These are phyloP conservation scores for Micoletzkya japonica DNA, from an alignment of 2,888 invertebrate species.

Conservation along the genomic window DNA sequence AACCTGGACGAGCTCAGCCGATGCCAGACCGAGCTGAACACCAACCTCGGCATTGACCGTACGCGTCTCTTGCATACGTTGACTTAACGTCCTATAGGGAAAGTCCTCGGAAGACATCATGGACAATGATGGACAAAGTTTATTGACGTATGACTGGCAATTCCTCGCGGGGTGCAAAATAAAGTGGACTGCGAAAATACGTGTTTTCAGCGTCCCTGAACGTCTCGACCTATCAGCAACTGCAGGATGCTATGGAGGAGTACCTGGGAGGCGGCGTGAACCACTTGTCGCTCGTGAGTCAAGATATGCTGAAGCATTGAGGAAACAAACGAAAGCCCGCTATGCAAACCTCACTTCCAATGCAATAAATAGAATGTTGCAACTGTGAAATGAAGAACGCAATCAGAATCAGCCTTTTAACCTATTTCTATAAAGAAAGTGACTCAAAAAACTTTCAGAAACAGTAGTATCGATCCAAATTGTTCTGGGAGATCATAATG, in stretches of 20 bases:
- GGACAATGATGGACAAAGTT: not conserved
- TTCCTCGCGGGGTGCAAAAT: constrained; percentile 9
- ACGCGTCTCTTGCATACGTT: not conserved
- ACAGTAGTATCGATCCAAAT: too few relatives aligned
- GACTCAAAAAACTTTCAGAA: too few relatives aligned
- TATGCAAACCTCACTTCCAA: too few relatives aligned
- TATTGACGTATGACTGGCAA: not conserved
- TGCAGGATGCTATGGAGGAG: constrained; percentile 8
- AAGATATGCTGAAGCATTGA: too few relatives aligned
- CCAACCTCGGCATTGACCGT: constrained; percentile 6
- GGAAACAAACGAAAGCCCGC: too few relatives aligned
- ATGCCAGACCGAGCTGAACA: constrained; percentile 22
- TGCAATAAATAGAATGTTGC: too few relatives aligned
- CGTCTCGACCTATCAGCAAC: constrained; percentile 10
- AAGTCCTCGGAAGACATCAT: not conserved
- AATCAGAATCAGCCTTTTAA: too few relatives aligned
- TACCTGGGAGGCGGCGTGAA: constrained; percentile 4
- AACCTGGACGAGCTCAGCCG: constrained; percentile 1
- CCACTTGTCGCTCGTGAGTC: too few relatives aligned
- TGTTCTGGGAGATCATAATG: too few relatives aligned
- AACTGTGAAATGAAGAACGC: too few relatives aligned
- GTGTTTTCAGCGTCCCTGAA: not conserved
- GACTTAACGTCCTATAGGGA: not conserved
- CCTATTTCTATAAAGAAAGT: too few relatives aligned
- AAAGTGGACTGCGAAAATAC: not conserved